Evolutionary conservation across 2,888 invertebrate species (phyloP), one percentile per base, ranked within the genome.

Genomic region (Pachycephus smyrnensis): DNA sequence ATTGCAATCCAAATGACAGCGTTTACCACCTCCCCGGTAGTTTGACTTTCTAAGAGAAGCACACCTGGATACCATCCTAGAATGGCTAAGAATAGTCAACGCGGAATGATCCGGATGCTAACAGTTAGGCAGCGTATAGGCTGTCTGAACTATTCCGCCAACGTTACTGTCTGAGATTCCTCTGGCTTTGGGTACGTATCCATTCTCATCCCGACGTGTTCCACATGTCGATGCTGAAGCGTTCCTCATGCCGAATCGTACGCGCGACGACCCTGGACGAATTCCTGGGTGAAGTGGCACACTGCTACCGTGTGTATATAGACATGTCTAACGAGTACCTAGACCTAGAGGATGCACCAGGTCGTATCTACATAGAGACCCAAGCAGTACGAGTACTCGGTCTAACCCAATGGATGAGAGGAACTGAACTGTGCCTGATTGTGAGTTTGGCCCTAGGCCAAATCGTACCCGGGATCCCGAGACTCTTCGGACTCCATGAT

Each of bases 71-170:
- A 55, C 55, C 15, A 55, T 55, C 55, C 55, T 55, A 55, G 55
- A 55, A 55, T 55, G 23, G 79, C 77, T 79, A 81, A 81, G 82
- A 83, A 82, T 83, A 79, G 79, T 80, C 78, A 76, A 73, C 75
- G 73, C 75, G 79, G 76, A 78, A 80, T 75, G 69, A 78, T 71
- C 76, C 74, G 71, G 68, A 69, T 37, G 79, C 77, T 77, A 75
- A 75, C 77, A 76, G 75, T 55, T 55, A 23, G 55, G 55, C 55
- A 55, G 55, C 55, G 55, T 55, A 23, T 23, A 55, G 55, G 23
- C 55, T 9, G 55, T 23, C 23, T 9, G 55, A 55, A 55, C 55
- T 55, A 55, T 55, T 55, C 55, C 23, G 55, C 55, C 55, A 55
- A 23, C 55, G 40, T 55, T 55, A 55, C 55, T 23, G 55, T 23